Percentiles rank a stretch among this genome's conserved stretches.
Conservation (phyloP, 2,113 vertebrate species). For the Petroica traversi region DNA sequence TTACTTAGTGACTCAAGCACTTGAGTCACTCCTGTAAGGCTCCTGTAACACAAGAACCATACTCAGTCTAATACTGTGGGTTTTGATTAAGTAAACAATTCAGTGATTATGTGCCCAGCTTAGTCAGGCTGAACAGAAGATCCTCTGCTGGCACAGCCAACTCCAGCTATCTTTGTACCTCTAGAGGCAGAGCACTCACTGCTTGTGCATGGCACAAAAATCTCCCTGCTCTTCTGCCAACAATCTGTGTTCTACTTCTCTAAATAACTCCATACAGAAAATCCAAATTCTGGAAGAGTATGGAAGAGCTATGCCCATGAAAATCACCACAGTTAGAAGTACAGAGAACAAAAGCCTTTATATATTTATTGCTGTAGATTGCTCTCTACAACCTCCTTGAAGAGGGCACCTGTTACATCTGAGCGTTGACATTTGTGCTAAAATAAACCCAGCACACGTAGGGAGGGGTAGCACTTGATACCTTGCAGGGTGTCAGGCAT, state of each 20-base stretch:
- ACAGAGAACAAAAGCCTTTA: neutral
- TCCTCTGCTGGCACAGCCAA: neutral
- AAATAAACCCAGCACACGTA: neutral
- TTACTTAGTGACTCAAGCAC: neutral
- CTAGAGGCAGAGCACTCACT: neutral
- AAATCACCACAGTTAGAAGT: neutral
- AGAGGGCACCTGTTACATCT: accelerated
- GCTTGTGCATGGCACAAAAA: accelerated
- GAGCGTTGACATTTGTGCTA: neutral
- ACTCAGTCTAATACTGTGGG: neutral
- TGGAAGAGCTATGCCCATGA: neutral
- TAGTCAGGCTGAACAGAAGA: neutral
- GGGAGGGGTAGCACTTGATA: neutral
- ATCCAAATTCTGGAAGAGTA: neutral
- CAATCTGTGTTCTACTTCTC: neutral
- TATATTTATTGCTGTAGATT: neutral
- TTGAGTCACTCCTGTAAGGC: neutral
- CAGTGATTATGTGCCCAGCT: neutral
- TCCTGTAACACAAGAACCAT: neutral
- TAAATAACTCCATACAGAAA: neutral
- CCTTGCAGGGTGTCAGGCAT: accelerated
- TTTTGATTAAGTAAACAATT: neutral
- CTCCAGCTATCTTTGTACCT: neutral
- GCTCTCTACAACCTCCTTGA: neutral
- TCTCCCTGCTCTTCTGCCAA: neutral